Conservation (phyloP, 2,888 invertebrate genomes). For the Chromoteleia sp. region DNA sequence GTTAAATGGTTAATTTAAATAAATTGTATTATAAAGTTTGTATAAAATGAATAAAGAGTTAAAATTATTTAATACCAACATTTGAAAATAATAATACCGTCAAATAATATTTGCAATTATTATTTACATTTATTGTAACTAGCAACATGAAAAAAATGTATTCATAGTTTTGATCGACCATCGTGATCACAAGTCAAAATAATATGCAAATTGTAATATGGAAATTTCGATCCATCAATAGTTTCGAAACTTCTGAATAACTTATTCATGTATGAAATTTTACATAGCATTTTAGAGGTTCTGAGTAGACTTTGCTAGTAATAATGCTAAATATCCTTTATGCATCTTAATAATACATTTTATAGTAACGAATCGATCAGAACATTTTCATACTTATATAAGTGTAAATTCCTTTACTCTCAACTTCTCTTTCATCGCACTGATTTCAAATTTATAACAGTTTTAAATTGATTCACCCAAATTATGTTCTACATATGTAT, state of each 20-base stretch:
- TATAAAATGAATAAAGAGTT: no score
- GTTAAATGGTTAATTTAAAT: no score
- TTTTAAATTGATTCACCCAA: background rate
- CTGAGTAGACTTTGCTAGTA: conserved; percentile 35
- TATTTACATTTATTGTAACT: background rate
- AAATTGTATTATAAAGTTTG: no score
- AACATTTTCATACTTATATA: conserved; percentile 30
- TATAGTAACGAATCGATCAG: conserved; percentile 35
- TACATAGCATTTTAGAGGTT: conserved; percentile 49
- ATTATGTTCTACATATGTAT: no score
- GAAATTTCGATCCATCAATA: conserved; percentile 57
- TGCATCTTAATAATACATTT: conserved; percentile 56
- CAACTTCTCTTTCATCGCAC: conserved; percentile 20
- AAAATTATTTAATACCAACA: no score
- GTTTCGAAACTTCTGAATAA: conserved; percentile 53
- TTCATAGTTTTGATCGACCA: conserved; percentile 36
- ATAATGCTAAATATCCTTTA: conserved; percentile 54
- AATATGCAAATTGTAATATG: conserved; percentile 57
- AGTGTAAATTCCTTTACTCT: conserved; percentile 25
- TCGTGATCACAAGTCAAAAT: conserved; percentile 38
- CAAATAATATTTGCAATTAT: no score
- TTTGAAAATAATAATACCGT: no score
- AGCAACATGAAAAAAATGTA: conserved; percentile 18
- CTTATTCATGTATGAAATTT: conserved; percentile 61
- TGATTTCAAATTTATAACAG: conserved; percentile 29